phyloP scores from a whole-genome alignment of 2,888 invertebrate genomes.

The Drosophila vallismaia region DNA sequence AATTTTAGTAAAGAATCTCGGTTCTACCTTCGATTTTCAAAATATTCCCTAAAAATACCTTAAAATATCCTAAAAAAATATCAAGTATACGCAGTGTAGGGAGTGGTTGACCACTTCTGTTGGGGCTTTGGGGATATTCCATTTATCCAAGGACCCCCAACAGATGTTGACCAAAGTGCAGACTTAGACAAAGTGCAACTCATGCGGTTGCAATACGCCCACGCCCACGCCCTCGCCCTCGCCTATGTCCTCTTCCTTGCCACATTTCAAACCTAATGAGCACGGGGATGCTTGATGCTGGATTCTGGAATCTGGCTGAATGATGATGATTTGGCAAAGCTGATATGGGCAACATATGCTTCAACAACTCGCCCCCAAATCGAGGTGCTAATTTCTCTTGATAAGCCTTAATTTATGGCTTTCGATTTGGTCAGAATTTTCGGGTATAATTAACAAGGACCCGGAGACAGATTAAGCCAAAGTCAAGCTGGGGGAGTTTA shows the following conservation, averaged over 20 bases:
- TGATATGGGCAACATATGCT: slow-evolving; percentile 42
- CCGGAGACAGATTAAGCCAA: neutral
- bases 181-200: slow-evolving; percentile 70
- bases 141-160: slow-evolving; percentile 10
- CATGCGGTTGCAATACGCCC: slow-evolving; percentile 58
- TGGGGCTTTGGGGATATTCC: slow-evolving; percentile 1
- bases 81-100: slow-evolving; percentile 12
- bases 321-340: slow-evolving; percentile 18
- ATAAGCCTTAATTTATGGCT: slow-evolving; percentile 73
- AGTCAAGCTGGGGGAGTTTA: neutral
- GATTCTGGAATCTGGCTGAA: neutral
- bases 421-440: slow-evolving; percentile 2
- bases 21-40: no score
- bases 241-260: no score
- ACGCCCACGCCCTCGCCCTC: slow-evolving; percentile 3
- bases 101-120: slow-evolving; percentile 43
- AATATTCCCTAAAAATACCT: no score
- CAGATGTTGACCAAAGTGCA: slow-evolving; percentile 31
- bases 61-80: neutral
- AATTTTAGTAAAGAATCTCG: no score
- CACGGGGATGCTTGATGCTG: slow-evolving; percentile 20
- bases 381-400: slow-evolving; percentile 49
- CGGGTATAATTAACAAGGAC: slow-evolving; percentile 17
- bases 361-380: slow-evolving; percentile 26
- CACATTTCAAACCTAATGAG: slow-evolving; percentile 14